A percentile compares a stretch with the other conserved stretches of the same genome.
Conservation (phyloP, 2,113 vertebrate genomes). For the Oryzias curvinotus region DNA sequence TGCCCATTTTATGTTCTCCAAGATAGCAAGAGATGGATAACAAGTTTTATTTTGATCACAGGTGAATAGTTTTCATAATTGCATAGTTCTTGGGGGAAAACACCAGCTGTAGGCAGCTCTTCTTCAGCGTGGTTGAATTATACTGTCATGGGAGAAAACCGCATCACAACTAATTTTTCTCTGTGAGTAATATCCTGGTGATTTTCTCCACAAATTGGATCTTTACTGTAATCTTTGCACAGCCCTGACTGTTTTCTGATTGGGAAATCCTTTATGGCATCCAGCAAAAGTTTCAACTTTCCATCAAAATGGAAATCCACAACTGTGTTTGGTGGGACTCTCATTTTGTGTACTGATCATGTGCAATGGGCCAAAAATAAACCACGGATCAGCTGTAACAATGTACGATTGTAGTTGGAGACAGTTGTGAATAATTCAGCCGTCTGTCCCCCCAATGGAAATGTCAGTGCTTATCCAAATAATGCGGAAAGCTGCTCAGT, state of each 20-base stretch:
- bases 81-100: slow-evolving; percentile 1
- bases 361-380: slow-evolving; percentile 11
- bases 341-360: neutral
- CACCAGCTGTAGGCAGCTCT: slow-evolving; percentile 1
- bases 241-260: slow-evolving; percentile 9
- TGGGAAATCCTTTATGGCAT: slow-evolving; percentile 4
- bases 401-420: slow-evolving; percentile 32
- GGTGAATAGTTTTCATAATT: slow-evolving; percentile 2
- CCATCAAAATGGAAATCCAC: slow-evolving; percentile 10
- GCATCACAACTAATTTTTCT: slow-evolving; percentile 15
- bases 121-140: slow-evolving; percentile 4
- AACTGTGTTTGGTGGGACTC: neutral
- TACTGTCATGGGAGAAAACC: slow-evolving; percentile 1
- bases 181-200: slow-evolving; percentile 1
- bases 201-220: slow-evolving; percentile 10
- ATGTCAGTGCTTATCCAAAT: slow-evolving; percentile 22
- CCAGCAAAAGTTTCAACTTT: slow-evolving; percentile 3
- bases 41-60: neutral
- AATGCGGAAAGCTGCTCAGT: slow-evolving; percentile 24
- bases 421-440: slow-evolving; percentile 30
- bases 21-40: neutral
- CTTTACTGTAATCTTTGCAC: slow-evolving; percentile 6
- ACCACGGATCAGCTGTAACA: slow-evolving; percentile 6
- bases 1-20: slow-evolving; percentile 7
- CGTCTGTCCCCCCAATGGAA: neutral